These are phyloP conservation scores for Isaurus tuberculatus DNA, from an alignment of 92 coral and sea anemone genomes.

Conservation along the genomic window DNA sequence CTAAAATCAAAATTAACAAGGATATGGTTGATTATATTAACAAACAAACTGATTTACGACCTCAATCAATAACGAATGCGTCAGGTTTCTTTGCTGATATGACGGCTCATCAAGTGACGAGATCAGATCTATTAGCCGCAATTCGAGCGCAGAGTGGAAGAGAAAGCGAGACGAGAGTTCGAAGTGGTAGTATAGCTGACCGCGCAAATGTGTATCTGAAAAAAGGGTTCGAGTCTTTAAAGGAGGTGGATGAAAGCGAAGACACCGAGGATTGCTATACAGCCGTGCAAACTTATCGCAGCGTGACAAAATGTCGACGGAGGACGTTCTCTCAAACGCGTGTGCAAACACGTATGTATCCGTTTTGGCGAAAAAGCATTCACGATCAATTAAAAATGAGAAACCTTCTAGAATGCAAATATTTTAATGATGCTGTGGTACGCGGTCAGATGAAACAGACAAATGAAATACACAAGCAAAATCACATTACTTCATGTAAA, in stretches of 20 bases:
- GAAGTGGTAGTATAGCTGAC: constrained; percentile 71
- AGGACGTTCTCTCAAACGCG: constrained; percentile 60
- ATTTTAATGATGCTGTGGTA: constrained; percentile 80
- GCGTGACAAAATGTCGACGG: constrained; percentile 17
- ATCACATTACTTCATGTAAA: constrained; percentile 39
- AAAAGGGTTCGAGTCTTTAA: constrained; percentile 47
- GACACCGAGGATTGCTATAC: constrained; percentile 28
- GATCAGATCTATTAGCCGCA: constrained; percentile 68
- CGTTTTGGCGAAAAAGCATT: constrained; percentile 80
- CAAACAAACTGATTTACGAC: constrained; percentile 70
- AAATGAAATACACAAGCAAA: constrained; percentile 42
- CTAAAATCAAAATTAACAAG: constrained; percentile 65
- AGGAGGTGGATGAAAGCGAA: constrained; percentile 25
- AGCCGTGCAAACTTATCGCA: neutral
- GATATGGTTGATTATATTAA: constrained; percentile 83
- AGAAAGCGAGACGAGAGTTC: constrained; percentile 35
- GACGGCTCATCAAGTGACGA: constrained; percentile 60
- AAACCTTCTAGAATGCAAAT: constrained; percentile 86
- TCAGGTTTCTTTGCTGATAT: constrained; percentile 46
- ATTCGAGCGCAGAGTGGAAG: constrained; percentile 69
- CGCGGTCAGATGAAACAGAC: constrained; percentile 73
- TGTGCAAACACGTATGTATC: constrained; percentile 46
- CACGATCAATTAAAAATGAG: constrained; percentile 80
- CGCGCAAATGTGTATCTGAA: constrained; percentile 72
- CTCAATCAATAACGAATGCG: constrained; percentile 47